phyloP scores from a whole-genome alignment of 2,888 invertebrate species.

The Gastrophysa polygoni region DNA sequence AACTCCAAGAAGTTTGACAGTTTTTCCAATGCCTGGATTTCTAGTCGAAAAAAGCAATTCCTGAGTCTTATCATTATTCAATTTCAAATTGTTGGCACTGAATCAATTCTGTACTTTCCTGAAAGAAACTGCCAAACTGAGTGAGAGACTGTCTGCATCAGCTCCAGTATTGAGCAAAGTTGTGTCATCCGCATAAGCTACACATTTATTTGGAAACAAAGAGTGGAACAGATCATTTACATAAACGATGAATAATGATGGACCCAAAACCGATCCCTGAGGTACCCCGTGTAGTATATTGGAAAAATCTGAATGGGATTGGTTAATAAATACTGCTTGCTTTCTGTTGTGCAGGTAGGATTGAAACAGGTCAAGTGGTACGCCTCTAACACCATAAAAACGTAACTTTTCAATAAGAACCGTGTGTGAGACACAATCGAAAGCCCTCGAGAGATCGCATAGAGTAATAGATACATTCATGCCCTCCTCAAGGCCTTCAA shows the following conservation, averaged over 20 bases:
- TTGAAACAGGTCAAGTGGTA: background rate
- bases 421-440: constrained; percentile 11
- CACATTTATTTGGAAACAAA: too few relatives aligned
- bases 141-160: background rate
- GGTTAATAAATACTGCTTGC: background rate
- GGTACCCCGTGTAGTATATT: background rate
- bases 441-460: constrained; percentile 12
- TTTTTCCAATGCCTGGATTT: background rate
- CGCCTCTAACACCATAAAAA: background rate
- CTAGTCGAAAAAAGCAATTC: background rate
- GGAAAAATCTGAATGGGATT: background rate
- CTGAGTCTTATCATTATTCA: background rate
- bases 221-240: background rate
- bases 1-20: background rate
- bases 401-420: background rate
- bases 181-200: too few relatives aligned
- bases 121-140: background rate
- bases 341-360: background rate
- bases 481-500: constrained; percentile 6
- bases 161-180: background rate
- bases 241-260: background rate
- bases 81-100: background rate
- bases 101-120: background rate
- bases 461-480: constrained; percentile 8
- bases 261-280: background rate